Conservation (phyloP, 2,113 vertebrate genomes). For the Alethe diademata region DNA sequence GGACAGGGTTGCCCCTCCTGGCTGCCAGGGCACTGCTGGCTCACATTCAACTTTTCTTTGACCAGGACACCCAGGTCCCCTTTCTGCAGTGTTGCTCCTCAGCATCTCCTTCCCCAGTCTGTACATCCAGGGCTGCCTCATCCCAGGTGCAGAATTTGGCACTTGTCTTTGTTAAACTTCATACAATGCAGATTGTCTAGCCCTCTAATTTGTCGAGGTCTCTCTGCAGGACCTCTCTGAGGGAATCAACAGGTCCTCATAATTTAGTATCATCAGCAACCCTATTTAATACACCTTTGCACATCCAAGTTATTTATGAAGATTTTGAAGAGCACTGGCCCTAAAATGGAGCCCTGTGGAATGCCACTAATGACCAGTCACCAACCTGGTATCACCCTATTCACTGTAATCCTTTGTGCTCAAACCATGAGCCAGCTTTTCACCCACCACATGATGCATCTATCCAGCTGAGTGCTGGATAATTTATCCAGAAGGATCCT, state of each 20-base stretch:
- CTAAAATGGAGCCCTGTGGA: not conserved
- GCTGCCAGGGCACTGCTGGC: not conserved
- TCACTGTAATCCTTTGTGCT: not conserved
- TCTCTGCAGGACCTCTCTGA: not conserved
- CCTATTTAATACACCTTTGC: not conserved
- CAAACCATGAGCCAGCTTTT: not conserved
- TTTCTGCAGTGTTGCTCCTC: accelerated
- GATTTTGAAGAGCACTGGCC: not conserved
- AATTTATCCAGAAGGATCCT: not conserved
- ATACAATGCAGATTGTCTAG: not conserved
- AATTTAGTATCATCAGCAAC: not conserved
- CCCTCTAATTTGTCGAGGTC: not conserved
- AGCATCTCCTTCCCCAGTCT: not conserved
- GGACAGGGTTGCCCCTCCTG: not conserved
- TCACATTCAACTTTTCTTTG: accelerated
- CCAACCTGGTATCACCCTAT: not conserved
- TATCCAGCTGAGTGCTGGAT: not conserved
- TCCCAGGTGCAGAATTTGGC: not conserved
- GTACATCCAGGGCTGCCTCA: not conserved
- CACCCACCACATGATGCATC: not conserved
- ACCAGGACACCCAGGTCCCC: not conserved
- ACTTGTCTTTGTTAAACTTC: not conserved
- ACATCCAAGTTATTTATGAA: not conserved
- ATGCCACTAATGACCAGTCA: accelerated
- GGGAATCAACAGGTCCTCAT: not conserved